Conservation (phyloP, 2,797 vertebrate species). For the Spinus pinus region DNA sequence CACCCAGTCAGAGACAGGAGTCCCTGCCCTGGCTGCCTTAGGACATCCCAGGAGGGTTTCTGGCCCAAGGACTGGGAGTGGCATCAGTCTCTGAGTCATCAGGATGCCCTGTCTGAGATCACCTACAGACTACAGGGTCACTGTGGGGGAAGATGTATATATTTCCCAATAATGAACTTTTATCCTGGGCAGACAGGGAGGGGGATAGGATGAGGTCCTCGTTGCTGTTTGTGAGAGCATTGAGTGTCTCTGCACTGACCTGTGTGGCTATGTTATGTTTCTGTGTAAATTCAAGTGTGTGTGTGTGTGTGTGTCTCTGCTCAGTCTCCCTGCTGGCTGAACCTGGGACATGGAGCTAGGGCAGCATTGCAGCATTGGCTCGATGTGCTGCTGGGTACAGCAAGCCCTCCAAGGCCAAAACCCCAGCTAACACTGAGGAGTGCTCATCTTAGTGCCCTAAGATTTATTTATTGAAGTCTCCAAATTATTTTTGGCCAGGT, state of each 20-base stretch:
- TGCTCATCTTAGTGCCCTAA: background rate
- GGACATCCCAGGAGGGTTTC: background rate
- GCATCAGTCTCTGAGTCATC: background rate
- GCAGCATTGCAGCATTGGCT: background rate
- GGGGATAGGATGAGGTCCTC: background rate
- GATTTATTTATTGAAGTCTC: background rate
- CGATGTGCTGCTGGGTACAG: background rate
- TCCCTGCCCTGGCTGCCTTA: accelerated
- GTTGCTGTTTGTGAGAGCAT: background rate
- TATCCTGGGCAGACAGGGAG: background rate
- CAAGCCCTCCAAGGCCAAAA: background rate
- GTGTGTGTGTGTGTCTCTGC: too few relatives aligned
- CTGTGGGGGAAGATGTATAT: accelerated
- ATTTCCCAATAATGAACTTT: background rate
- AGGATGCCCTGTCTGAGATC: background rate
- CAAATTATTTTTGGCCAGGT: background rate
- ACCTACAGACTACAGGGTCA: background rate
- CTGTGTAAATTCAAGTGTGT: background rate
- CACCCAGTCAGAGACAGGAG: background rate
- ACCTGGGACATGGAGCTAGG: background rate
- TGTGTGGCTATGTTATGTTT: background rate
- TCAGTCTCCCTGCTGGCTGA: background rate
- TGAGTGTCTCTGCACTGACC: background rate
- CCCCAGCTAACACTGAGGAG: background rate
- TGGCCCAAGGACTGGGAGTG: background rate